Conservation (phyloP, 2,113 vertebrate species). For the Barnardius zonarius region DNA sequence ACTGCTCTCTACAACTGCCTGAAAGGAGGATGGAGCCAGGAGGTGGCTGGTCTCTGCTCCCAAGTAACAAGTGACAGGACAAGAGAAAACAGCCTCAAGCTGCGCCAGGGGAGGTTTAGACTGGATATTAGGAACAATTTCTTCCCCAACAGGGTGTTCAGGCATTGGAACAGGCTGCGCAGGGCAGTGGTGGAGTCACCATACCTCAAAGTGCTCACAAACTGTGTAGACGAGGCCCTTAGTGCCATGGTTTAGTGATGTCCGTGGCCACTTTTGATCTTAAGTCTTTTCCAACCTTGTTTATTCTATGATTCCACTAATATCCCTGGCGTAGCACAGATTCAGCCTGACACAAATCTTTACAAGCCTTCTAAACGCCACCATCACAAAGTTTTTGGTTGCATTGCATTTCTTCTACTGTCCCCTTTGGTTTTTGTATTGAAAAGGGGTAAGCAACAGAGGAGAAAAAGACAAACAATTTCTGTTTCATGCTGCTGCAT, state of each 20-base stretch:
- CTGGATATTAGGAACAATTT: no score
- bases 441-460: neutral
- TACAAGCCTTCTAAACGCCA: neutral
- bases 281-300: neutral
- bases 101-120: no score
- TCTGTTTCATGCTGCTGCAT: neutral
- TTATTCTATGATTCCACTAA: neutral
- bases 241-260: neutral
- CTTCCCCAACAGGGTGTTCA: no score
- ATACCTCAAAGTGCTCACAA: neutral
- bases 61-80: no score
- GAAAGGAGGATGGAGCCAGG: no score
- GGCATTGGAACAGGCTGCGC: no score
- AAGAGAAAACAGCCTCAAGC: no score
- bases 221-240: neutral
- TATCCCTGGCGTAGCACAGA: neutral
- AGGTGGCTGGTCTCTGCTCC: no score
- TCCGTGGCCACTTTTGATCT: neutral
- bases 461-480: neutral
- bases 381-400: neutral
- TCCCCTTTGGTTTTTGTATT: neutral
- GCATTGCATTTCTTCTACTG: constrained; percentile 6
- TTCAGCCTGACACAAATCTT: neutral
- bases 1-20: no score
- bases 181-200: neutral